A percentile compares a stretch with the other conserved stretches of the same genome.
Evolutionary conservation across 1,140 invertebrate genomes (phyloP).

Genomic region (Nylanderia fulva): DNA sequence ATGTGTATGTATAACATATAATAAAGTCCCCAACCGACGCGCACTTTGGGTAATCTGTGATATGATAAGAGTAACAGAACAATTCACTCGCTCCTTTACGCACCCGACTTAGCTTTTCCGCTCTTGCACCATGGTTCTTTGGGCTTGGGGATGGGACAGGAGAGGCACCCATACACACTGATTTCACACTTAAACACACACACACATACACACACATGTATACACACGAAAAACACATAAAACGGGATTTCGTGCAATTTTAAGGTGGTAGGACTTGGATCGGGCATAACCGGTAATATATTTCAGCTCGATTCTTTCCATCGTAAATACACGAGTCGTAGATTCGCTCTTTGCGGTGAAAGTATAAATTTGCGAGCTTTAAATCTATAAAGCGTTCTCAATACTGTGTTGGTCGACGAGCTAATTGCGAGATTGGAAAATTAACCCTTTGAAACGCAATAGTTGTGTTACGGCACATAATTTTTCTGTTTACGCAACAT

Average conservation of each 20-base stretch:
- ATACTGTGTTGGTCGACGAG: not conserved
- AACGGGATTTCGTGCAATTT: conserved; percentile 78
- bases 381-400: not conserved
- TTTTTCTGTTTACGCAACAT: not conserved
- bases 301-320: conserved; percentile 2
- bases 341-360: not conserved
- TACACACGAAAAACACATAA: conserved; percentile 55
- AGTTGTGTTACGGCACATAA: not conserved
- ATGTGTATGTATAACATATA: not conserved
- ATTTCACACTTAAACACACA: not conserved
- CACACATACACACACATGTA: not conserved
- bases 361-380: not conserved
- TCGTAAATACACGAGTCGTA: not conserved
- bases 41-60: conserved; percentile 85
- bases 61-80: conserved; percentile 79
- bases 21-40: conserved; percentile 63
- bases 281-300: not conserved
- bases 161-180: conserved; percentile 26
- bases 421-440: not conserved
- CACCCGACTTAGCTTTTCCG: conserved; percentile 62
- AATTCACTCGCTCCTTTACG: conserved; percentile 61
- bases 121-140: conserved; percentile 63
- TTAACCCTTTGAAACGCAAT: conserved; percentile 12
- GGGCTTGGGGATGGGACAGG: conserved; percentile 3
- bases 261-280: conserved; percentile 67